Base-by-base conservation (phyloP, 2,888 invertebrate genomes). In the Drosophila neoperkinsi region DNA sequence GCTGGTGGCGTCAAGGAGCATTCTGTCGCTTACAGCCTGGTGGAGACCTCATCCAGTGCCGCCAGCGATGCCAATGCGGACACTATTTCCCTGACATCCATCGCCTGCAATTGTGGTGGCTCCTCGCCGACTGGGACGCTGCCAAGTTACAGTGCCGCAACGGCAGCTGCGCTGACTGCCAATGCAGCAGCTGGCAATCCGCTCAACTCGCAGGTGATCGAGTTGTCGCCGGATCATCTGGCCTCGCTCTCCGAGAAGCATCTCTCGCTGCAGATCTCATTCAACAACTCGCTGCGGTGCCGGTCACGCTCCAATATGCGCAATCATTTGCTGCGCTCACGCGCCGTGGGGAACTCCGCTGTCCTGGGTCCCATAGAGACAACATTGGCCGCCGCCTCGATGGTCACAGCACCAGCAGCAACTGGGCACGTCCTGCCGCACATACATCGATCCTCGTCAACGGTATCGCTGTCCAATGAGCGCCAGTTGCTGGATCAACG, bases 241-340 rank as follows among this genome's bases (percentile, higher is more conserved):
- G 91, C 92, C 55, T 84, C 90, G 6, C 83, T 93, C 55, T 93
- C 93, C 41, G 90, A 92, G 71, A 93, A 93, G 74, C 93, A 92
- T 34, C 86, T 93, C 49, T 93, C 93, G 18, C 79, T 93, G 70
- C 93, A 93, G 88, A 93, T 93, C 77, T 91, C 93, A 60, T 91
- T 93, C 62, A 93, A 92, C 50, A 86, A 88, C 7, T 85, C 91
- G 21, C 76, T 90, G 43, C 88, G 91, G 6, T 91, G 92, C 4
- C 90, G 82, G 3, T 82, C 88, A 11, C 85, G 91, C 21, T 70
- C 89, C 31, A 90, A 92, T 70, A 74, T 92, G 4, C 91, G 93
- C 16, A 93, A 92, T 67, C 91, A 93, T 77, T 71, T 93, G 62
- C 69, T 92, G 51, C 90, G 93, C 21, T 90, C 93, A 0, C 86